Evolutionary conservation across 2,113 vertebrate genomes (phyloP).

Genomic region (Urocitellus parryii): DNA sequence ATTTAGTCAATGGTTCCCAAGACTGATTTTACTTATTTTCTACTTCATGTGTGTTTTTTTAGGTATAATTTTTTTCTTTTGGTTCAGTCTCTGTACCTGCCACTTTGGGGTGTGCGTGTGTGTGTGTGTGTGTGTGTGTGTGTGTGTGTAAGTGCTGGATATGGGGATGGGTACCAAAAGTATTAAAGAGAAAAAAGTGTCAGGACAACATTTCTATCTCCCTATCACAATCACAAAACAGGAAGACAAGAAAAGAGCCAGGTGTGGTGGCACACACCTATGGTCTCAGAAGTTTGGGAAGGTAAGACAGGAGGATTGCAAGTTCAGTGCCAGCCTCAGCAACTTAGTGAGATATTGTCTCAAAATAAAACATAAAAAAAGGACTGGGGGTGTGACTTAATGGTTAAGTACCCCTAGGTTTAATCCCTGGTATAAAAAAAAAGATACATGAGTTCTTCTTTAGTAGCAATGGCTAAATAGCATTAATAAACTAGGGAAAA

Average conservation of each 20-base stretch:
- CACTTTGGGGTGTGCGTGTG: not conserved
- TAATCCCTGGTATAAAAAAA: not conserved
- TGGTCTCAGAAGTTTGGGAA: too few species aligned
- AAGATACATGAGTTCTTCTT: constrained; percentile 11
- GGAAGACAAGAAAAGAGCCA: not conserved
- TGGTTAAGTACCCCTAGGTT: too few species aligned
- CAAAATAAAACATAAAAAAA: too few species aligned
- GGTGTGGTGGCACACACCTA: too few species aligned
- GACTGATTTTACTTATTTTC: constrained; percentile 52
- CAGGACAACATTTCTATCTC: not conserved
- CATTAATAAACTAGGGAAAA: constrained; percentile 49
- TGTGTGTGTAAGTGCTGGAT: not conserved
- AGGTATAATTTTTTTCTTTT: constrained; percentile 16
- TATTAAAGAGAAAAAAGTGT: not conserved
- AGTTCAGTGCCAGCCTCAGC: too few species aligned
- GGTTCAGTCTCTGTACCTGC: constrained; percentile 51
- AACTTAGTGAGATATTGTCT: too few species aligned
- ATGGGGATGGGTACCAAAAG: not conserved
- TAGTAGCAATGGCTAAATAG: not conserved
- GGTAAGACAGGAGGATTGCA: too few species aligned
- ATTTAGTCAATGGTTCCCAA: constrained; percentile 55
- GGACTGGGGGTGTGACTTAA: too few species aligned
- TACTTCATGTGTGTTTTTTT: constrained; percentile 7
- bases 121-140: not conserved
- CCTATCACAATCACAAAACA: not conserved